A percentile compares a stretch with the other conserved stretches of the same genome.
Evolutionary conservation across 2,888 invertebrate genomes (phyloP).

Genomic region (Stegana nigrithorax): DNA sequence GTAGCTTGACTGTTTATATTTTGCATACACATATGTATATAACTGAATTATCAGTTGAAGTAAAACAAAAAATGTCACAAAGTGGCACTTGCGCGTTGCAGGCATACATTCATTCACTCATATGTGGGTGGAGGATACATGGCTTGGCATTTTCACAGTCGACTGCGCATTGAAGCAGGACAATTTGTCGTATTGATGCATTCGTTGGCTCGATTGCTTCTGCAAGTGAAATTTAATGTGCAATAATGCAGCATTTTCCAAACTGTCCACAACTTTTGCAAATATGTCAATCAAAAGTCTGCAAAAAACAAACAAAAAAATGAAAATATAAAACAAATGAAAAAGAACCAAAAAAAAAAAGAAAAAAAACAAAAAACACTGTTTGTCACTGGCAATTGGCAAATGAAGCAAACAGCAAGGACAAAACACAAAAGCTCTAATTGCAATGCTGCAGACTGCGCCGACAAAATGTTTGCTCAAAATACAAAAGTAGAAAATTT

Average conservation of each 20-base stretch:
- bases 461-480: background rate
- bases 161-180: no score
- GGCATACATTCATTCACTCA: no score
- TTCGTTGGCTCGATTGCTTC: no score
- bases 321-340: no score
- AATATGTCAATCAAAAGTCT: slow-evolving; percentile 3
- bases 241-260: background rate
- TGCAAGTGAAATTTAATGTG: no score
- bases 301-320: background rate
- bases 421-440: background rate
- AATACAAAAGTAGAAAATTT: background rate
- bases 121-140: no score
- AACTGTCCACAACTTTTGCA: background rate
- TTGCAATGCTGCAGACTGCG: background rate
- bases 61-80: no score
- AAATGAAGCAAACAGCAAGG: background rate
- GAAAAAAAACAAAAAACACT: background rate
- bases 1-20: no score
- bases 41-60: background rate
- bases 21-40: background rate
- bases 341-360: background rate
- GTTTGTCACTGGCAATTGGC: background rate
- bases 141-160: no score
- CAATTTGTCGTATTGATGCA: no score
- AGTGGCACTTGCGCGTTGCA: no score